These are phyloP conservation scores for Ophthalmolycus amberensis DNA, from an alignment of 2,113 vertebrate genomes.

Conservation along the genomic window DNA sequence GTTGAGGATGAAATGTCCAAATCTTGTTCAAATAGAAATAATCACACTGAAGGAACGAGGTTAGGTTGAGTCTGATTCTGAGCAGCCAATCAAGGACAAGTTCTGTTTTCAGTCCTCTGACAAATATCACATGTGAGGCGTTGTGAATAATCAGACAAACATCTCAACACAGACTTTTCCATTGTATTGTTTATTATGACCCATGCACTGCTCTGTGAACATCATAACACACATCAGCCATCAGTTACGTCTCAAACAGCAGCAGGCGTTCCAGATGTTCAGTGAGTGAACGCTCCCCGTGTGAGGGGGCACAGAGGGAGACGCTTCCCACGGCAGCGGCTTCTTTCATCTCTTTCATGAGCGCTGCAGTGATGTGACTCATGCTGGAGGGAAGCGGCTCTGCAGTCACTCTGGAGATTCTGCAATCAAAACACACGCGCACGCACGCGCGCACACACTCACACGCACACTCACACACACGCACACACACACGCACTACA, in stretches of 20 bases:
- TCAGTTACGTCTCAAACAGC: background rate
- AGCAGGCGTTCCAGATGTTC: background rate
- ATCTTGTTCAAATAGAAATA: background rate
- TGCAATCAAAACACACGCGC: background rate
- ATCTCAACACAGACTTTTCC: background rate
- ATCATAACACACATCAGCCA: background rate
- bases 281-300: too few species aligned
- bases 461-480: background rate
- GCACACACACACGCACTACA: too few species aligned
- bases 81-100: background rate
- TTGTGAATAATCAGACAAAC: background rate
- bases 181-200: background rate
- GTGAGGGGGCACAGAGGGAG: background rate
- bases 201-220: background rate
- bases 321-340: background rate
- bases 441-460: too few species aligned
- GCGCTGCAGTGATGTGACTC: conserved; percentile 21
- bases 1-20: too few species aligned
- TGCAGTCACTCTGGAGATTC: background rate
- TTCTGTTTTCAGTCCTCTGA: background rate
- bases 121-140: background rate
- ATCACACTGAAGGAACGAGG: background rate
- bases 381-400: conserved; percentile 19
- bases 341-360: conserved; percentile 12
- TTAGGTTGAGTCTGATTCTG: background rate